These are phyloP conservation scores for Synergus umbraculus DNA, from an alignment of 2,888 invertebrate genomes.

Conservation along the genomic window DNA sequence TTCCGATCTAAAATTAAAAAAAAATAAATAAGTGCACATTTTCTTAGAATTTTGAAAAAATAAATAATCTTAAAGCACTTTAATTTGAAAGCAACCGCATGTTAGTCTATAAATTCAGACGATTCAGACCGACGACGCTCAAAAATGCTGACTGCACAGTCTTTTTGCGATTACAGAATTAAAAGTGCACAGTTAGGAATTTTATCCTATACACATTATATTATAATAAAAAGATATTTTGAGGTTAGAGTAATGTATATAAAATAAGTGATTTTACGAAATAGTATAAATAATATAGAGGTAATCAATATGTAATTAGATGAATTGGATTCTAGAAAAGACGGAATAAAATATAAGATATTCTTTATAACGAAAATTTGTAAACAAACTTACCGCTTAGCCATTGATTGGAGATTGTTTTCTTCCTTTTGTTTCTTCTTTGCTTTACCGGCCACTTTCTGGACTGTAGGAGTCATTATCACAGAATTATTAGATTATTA, in stretches of 20 bases:
- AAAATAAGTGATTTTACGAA: too few species aligned
- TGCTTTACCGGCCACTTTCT: not conserved
- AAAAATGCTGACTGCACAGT: too few species aligned
- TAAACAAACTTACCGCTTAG: slow-evolving; percentile 4
- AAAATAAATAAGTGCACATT: not conserved
- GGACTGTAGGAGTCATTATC: slow-evolving; percentile 19
- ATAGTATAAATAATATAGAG: not conserved
- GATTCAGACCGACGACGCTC: too few species aligned
- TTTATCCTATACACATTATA: too few species aligned
- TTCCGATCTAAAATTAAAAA: slow-evolving; percentile 3
- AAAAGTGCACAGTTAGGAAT: not conserved
- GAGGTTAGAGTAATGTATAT: too few species aligned
- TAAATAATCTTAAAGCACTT: not conserved
- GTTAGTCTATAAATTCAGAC: too few species aligned
- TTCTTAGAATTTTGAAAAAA: not conserved
- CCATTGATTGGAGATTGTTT: not conserved
- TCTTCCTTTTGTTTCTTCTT: not conserved
- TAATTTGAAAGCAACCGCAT: not conserved
- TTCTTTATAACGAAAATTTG: not conserved
- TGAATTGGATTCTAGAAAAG: not conserved
- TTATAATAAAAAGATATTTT: too few species aligned
- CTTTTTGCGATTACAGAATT: not conserved
- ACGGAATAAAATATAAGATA: not conserved
- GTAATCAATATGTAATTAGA: not conserved
- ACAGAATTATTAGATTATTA: not conserved